Conservation (phyloP, 2,888 invertebrate genomes). For the Seladonia tumulorum region DNA sequence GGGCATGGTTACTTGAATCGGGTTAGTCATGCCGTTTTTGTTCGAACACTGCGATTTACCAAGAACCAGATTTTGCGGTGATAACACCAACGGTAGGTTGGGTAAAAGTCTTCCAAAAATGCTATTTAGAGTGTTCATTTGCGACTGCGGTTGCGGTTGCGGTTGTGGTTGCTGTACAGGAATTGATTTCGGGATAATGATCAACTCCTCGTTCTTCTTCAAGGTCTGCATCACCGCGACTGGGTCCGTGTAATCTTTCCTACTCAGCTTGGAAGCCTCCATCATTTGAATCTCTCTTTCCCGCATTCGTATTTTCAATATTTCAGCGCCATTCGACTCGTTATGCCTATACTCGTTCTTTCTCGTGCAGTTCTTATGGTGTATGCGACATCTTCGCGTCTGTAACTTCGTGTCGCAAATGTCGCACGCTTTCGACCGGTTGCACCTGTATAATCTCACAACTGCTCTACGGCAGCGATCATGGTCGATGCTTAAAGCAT, state of each 20-base stretch:
- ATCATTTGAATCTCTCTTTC: slow-evolving; percentile 79
- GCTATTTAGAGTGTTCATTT: slow-evolving; percentile 58
- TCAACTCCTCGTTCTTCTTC: slow-evolving; percentile 79
- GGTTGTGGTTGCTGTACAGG: slow-evolving; percentile 49
- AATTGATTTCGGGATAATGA: slow-evolving; percentile 77
- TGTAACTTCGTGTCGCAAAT: slow-evolving; percentile 77
- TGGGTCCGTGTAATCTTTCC: slow-evolving; percentile 77
- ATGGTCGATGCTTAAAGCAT: slow-evolving; percentile 81
- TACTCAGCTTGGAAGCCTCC: slow-evolving; percentile 73
- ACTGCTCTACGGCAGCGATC: slow-evolving; percentile 77
- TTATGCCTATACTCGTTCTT: slow-evolving; percentile 78
- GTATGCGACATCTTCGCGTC: slow-evolving; percentile 73
- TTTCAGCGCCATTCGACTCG: slow-evolving; percentile 71
- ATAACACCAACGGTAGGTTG: slow-evolving; percentile 69
- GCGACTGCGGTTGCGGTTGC: slow-evolving; percentile 55
- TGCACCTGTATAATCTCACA: slow-evolving; percentile 68
- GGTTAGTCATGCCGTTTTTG: slow-evolving; percentile 31
- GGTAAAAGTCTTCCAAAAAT: slow-evolving; percentile 67
- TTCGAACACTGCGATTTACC: slow-evolving; percentile 47
- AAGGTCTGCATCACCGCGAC: slow-evolving; percentile 75
- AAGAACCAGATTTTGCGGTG: slow-evolving; percentile 64
- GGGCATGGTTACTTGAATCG: slow-evolving; percentile 36
- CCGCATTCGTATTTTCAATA: slow-evolving; percentile 78
- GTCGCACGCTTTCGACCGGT: slow-evolving; percentile 74
- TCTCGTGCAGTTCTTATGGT: slow-evolving; percentile 77